Base-by-base conservation (phyloP, 2,113 vertebrate species). In the Alosa alosa region DNA sequence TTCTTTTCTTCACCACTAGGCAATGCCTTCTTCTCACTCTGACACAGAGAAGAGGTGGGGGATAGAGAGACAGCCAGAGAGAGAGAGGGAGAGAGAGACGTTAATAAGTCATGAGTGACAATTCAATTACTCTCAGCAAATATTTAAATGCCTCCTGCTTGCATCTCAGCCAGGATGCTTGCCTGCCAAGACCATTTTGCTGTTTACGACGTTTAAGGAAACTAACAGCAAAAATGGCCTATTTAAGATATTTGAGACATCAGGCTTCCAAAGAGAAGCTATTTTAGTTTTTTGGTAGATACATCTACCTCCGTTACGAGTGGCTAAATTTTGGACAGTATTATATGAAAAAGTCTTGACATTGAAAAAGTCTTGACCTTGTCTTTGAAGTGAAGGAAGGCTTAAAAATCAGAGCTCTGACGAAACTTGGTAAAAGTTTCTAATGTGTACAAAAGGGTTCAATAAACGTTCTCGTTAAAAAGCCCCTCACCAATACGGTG, bases 41-140 rank as follows among this genome's bases (percentile, higher is more conserved):
- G 57, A 25, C 20, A n/a, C 3, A 60, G 57, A 22, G 17, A 18
- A 57, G 17, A 57, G 52, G 17, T 50, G 1, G 57, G 22, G 22
- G 57, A 60, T 60, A 60, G 20, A 60, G 57, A 60, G 57, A 60
- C 57, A n/a, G 22, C 1, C 57, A 60, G 57, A 60, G 6, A 64
- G 55, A 60, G 55, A 31, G 64, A 72, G 64, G 31, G 25, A 31
- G 64, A 72, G 10, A 72, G 22, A 72, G 25, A 64, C 86, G 87
- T 90, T 87, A 88, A 88, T 88, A 90, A 87, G 75, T 86, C 84
- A 88, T 82, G 85, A 88, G 50, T 44, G 45, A 87, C 85, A 84
- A 81, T 86, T 85, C 82, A 78, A 90, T 86, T 87, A 82, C 57
- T 15, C 84, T 86, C 88, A 84, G 87, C 85, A 89, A 88, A 86